Percentiles rank a stretch among this genome's conserved stretches.
phyloP scores from a whole-genome alignment of 2,888 invertebrate genomes.

The Ceraclea dissimilis region DNA sequence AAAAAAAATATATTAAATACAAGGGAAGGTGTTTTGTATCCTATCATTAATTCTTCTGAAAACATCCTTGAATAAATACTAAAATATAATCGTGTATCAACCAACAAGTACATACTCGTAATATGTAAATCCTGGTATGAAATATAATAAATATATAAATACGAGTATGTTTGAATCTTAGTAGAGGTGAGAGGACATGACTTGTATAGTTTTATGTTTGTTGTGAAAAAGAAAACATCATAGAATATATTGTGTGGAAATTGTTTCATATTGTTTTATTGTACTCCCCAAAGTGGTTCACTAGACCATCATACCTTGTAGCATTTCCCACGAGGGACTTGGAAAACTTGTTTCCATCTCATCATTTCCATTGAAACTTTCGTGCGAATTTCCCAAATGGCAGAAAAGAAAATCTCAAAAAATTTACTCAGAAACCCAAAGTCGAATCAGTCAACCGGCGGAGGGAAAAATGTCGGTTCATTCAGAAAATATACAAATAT shows the following conservation, averaged over 20 bases:
- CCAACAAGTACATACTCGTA: too few species aligned
- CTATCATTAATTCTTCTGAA: too few species aligned
- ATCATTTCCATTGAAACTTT: slow-evolving; percentile 1
- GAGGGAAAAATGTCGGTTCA: too few species aligned
- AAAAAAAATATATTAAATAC: too few species aligned
- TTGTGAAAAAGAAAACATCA: background rate
- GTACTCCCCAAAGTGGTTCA: background rate
- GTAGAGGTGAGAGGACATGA: too few species aligned
- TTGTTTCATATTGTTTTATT: slow-evolving; percentile 2
- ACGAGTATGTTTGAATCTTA: too few species aligned
- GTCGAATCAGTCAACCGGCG: background rate
- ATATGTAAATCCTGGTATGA: too few species aligned
- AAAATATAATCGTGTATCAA: too few species aligned
- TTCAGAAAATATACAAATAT: too few species aligned
- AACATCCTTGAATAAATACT: too few species aligned
- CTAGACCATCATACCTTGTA: background rate
- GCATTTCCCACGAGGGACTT: background rate
- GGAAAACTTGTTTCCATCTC: background rate
- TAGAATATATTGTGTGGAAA: background rate
- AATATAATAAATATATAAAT: too few species aligned
- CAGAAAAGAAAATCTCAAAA: background rate
- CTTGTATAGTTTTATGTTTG: background rate
- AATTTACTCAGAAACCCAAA: background rate
- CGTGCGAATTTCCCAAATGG: background rate
- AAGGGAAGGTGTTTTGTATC: too few species aligned